Conservation (phyloP, 2,113 vertebrate species). For the Oryzias woworae region DNA sequence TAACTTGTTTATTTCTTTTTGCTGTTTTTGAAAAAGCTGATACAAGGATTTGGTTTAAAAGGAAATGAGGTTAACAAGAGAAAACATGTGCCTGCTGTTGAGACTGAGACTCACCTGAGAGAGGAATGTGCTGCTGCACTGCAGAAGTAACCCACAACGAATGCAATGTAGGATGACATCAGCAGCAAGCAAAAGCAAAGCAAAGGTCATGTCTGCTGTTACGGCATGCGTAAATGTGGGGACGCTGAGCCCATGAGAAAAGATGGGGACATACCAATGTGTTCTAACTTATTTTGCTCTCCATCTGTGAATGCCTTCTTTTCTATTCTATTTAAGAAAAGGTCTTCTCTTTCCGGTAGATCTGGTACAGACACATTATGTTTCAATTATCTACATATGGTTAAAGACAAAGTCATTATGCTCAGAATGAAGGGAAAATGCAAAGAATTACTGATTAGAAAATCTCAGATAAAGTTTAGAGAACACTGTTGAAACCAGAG, state of each 20-base stretch:
- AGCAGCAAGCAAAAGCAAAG: constrained; percentile 2
- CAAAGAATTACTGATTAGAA: too few species aligned
- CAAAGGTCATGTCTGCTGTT: constrained; percentile 28
- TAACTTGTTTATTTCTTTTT: too few species aligned
- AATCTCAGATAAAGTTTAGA: too few species aligned
- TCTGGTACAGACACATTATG: background rate
- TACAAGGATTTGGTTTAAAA: too few species aligned
- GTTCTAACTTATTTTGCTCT: background rate
- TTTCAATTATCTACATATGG: background rate
- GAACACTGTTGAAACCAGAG: too few species aligned
- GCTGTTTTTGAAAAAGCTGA: too few species aligned
- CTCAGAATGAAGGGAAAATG: too few species aligned
- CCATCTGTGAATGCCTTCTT: background rate
- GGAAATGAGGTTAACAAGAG: too few species aligned
- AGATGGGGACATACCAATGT: constrained; percentile 45
- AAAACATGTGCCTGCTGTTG: background rate
- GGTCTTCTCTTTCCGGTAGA: background rate
- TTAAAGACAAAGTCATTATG: background rate
- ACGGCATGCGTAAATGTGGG: constrained; percentile 22
- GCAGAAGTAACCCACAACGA: constrained; percentile 22
- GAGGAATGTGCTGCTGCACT: constrained; percentile 15
- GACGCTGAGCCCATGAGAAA: constrained; percentile 55
- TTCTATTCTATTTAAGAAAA: background rate
- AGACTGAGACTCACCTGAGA: constrained; percentile 24
- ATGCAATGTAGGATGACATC: constrained; percentile 9